Evolutionary conservation across 2,888 invertebrate species (phyloP), one percentile per base, ranked within the genome.

Genomic region (Conops quadrifasciatus): DNA sequence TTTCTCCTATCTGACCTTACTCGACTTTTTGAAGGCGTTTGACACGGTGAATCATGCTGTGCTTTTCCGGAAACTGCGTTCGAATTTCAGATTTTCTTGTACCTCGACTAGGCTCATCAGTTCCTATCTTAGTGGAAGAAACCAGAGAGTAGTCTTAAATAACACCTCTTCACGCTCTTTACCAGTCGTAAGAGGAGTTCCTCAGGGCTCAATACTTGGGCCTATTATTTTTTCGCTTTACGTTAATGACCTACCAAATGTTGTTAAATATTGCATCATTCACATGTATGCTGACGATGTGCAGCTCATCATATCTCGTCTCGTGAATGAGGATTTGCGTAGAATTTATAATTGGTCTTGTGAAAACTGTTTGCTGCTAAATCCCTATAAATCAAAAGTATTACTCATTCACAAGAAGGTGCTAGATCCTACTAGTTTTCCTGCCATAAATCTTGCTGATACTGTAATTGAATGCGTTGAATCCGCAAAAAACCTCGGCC

Each of bases 101-200:
- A 56, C 53, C n/a, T 56, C 53, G 24, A 56, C 53, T 56, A 56
- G n/a, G 24, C 53, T 56, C 13, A 56, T 56, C 53, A 56, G 13
- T 24, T 56, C 53, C 13, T 56, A 56, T 13, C 53, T 56, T 56
- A 56, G 53, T 56, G 53, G 21, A 56, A 56, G 53, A 56, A 56
- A 13, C 21, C 53, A 56, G 53, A 56, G 53, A 13, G 53, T 56
- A 56, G 53, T 56, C 19, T 21, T 56, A 56, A 56, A 49, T 49
- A 49, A 49, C 4, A 19, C 13, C n/a, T 49, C 49, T n/a, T 49
- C 49, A 2, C 16, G 49, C 49, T 49, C 4, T 49, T 49, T 49
- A 49, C n/a, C 49, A 4, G 49, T 49, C 19, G 49, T 49, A n/a
- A 19, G 49, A n/a, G 49, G 49, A 49, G 49, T 49, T 19, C 49